Percentiles rank a stretch among this genome's conserved stretches.
Conservation (phyloP, 2,888 invertebrate species). For the Melanargia galathea region DNA sequence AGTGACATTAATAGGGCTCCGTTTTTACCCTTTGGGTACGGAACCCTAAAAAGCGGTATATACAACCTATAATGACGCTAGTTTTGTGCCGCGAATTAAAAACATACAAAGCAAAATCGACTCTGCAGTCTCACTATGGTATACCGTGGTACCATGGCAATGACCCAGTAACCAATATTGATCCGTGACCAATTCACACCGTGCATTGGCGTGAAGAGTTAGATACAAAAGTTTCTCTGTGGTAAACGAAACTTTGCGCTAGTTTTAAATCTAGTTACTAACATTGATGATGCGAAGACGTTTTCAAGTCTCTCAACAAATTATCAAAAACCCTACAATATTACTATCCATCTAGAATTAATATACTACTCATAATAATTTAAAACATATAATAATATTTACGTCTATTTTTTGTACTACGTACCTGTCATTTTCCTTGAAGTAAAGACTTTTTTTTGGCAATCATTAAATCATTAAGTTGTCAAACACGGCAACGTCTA, state of each 20-base stretch:
- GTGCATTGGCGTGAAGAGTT: conserved; percentile 9
- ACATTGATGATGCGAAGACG: too few relatives aligned
- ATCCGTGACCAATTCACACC: conserved; percentile 17
- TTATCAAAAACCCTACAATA: too few relatives aligned
- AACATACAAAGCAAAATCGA: neutral
- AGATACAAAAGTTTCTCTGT: conserved; percentile 4
- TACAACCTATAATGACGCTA: neutral
- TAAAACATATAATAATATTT: too few relatives aligned
- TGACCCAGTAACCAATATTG: conserved; percentile 19
- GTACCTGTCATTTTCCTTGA: too few relatives aligned
- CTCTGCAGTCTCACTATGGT: conserved; percentile 5
- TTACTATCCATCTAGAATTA: too few relatives aligned
- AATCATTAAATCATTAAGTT: conserved; percentile 21
- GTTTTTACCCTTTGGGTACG: too few relatives aligned
- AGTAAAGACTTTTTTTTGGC: conserved; percentile 8
- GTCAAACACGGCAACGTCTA: conserved; percentile 16
- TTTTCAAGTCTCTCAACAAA: too few relatives aligned
- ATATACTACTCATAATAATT: too few relatives aligned
- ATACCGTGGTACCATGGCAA: conserved; percentile 13
- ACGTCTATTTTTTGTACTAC: too few relatives aligned
- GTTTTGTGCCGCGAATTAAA: neutral
- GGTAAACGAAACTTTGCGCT: conserved; percentile 3
- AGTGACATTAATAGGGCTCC: too few relatives aligned
- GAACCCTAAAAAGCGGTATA: too few relatives aligned
- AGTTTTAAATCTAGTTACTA: too few relatives aligned